These are phyloP conservation scores for Gallinago media DNA, from an alignment of 2,113 vertebrate genomes.

Conservation along the genomic window DNA sequence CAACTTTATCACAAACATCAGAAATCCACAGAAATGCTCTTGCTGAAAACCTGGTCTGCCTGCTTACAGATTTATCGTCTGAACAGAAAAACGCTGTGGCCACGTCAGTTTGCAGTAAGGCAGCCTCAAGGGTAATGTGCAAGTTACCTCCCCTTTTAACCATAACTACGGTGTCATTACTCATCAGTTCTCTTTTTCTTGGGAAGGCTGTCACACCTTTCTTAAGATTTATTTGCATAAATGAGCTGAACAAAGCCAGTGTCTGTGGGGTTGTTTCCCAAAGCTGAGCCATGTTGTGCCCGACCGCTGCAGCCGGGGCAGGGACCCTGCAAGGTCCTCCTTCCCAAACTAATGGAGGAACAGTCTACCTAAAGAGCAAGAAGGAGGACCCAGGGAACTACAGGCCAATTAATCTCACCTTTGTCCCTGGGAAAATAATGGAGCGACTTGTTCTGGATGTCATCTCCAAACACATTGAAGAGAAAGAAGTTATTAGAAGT, in stretches of 20 bases:
- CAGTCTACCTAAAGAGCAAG: too few species aligned
- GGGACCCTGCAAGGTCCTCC: not conserved
- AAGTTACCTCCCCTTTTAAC: not conserved
- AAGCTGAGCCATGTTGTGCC: not conserved
- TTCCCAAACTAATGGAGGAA: not conserved
- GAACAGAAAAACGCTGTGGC: not conserved
- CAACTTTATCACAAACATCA: not conserved
- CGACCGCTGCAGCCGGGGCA: rapidly evolving
- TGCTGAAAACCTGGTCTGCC: not conserved
- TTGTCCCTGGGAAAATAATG: too few species aligned
- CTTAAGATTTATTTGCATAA: not conserved
- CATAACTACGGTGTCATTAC: not conserved
- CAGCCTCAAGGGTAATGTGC: not conserved
- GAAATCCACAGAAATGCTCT: not conserved
- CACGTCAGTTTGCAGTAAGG: not conserved
- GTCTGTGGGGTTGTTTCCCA: not conserved
- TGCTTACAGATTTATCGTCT: not conserved
- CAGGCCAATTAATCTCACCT: too few species aligned
- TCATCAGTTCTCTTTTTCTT: not conserved
- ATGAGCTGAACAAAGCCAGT: not conserved
- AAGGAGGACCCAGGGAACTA: too few species aligned
- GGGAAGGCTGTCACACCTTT: not conserved
- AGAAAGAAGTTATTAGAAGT: too few species aligned
- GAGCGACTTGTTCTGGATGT: too few species aligned
- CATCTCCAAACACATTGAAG: too few species aligned